These are phyloP conservation scores for Eublepharis macularius DNA, from an alignment of 2,113 vertebrate species.

Conservation along the genomic window DNA sequence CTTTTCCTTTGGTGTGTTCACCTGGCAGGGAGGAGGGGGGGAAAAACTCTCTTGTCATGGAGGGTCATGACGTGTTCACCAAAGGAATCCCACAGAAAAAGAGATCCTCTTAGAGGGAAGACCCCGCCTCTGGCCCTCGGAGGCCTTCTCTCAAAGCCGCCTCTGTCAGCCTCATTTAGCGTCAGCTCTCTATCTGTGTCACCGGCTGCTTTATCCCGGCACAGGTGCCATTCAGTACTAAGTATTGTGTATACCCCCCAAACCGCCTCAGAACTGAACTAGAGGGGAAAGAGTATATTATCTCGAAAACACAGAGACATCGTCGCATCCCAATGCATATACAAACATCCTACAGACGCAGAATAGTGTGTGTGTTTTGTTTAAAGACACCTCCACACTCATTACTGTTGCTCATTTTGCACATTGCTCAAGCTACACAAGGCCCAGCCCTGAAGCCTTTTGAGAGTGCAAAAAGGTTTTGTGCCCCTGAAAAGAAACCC, in stretches of 20 bases:
- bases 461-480: fast-evolving
- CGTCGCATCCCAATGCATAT: fast-evolving
- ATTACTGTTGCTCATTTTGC: neutral
- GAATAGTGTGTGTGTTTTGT: neutral
- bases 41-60: neutral
- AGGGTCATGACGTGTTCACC: neutral
- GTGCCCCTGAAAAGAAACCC: neutral
- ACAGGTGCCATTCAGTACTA: neutral
- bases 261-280: neutral
- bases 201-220: neutral
- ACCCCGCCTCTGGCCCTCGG: fast-evolving
- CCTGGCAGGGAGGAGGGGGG: neutral
- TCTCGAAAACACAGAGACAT: neutral
- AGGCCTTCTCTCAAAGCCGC: fast-evolving
- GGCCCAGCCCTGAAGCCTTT: neutral
- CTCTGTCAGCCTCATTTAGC: neutral
- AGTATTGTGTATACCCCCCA: neutral
- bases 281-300: fast-evolving
- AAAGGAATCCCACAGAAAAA: neutral
- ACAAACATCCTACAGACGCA: fast-evolving
- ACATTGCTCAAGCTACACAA: neutral
- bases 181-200: neutral
- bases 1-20: neutral
- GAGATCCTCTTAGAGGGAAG: neutral
- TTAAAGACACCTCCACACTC: fast-evolving